These are phyloP conservation scores for Pseudomyrmex pallidus DNA, from an alignment of 1,140 invertebrate species.

Conservation along the genomic window DNA sequence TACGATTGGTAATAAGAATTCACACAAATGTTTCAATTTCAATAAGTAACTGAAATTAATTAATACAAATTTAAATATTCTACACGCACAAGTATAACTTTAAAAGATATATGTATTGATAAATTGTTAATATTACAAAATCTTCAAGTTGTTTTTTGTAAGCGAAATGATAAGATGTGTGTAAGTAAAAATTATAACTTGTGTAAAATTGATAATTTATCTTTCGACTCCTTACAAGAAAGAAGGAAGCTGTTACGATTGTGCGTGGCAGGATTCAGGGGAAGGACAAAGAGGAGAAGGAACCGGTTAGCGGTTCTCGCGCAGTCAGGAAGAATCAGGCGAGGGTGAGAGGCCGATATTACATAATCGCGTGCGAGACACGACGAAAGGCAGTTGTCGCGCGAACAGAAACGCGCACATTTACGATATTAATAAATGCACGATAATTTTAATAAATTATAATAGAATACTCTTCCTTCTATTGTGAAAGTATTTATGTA, in stretches of 20 bases:
- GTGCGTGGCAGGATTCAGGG: neutral
- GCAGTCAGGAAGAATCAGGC: conserved; percentile 68
- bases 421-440: conserved; percentile 65
- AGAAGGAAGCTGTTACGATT: conserved; percentile 41
- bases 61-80: too few relatives aligned
- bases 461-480: neutral
- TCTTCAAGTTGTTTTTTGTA: neutral
- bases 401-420: conserved; percentile 55
- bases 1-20: too few relatives aligned
- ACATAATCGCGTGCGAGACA: conserved; percentile 53
- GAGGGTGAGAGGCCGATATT: conserved; percentile 73
- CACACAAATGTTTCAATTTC: too few relatives aligned
- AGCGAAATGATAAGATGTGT: neutral
- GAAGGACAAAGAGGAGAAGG: conserved; percentile 55
- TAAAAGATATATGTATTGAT: neutral
- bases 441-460: conserved; percentile 23
- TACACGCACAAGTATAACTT: neutral
- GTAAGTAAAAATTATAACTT: neutral
- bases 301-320: conserved; percentile 62
- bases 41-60: neutral
- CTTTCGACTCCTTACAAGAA: neutral
- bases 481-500: too few relatives aligned
- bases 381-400: conserved; percentile 65
- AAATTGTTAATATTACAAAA: neutral
- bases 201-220: conserved; percentile 24